These are phyloP conservation scores for Falcunculus frontatus DNA, from an alignment of 2,113 vertebrate genomes.

Conservation along the genomic window DNA sequence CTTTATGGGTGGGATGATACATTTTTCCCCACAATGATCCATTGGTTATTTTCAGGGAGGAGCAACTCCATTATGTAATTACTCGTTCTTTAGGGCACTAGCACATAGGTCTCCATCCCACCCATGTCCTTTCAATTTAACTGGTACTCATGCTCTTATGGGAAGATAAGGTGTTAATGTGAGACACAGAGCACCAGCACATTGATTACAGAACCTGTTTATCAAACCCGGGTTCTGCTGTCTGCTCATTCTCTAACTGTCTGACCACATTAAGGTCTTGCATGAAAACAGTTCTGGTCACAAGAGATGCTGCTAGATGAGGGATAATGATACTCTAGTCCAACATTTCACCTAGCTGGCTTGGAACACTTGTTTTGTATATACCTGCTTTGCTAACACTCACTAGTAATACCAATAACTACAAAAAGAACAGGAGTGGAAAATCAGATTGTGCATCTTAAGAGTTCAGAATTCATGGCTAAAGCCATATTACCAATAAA, in stretches of 20 bases:
- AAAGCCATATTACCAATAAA: neutral
- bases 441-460: neutral
- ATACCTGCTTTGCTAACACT: neutral
- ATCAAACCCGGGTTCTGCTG: neutral
- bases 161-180: neutral
- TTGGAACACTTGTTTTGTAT: neutral
- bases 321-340: neutral
- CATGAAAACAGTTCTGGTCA: neutral
- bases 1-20: neutral
- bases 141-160: neutral
- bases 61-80: constrained; percentile 1
- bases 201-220: constrained; percentile 20
- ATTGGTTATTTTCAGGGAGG: constrained; percentile 43
- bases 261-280: neutral
- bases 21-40: neutral
- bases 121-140: neutral
- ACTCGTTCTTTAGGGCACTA: constrained; percentile 9
- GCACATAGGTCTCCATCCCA: constrained; percentile 9
- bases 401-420: neutral
- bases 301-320: neutral
- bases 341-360: neutral
- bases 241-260: neutral
- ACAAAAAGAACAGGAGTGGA: neutral
- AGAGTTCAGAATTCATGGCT: neutral
- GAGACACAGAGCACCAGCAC: neutral